Percentiles rank a stretch among this genome's conserved stretches.
Conservation (phyloP, 1,140 invertebrate genomes). For the Zeugodacus cucurbitae region DNA sequence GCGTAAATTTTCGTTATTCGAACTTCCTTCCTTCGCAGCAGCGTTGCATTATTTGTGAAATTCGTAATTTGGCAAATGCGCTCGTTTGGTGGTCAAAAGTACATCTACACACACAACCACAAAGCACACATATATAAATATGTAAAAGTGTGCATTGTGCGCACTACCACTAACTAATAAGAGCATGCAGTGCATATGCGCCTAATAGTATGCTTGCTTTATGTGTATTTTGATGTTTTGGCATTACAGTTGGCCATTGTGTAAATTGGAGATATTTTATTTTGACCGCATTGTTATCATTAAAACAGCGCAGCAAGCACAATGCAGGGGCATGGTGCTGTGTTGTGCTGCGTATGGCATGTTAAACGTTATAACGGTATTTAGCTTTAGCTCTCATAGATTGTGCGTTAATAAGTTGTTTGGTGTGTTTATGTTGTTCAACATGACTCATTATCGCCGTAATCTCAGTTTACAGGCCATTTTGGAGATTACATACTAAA, state of each 20-base stretch:
- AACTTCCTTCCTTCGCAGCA: background rate
- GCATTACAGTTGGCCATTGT: background rate
- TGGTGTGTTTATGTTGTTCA: background rate
- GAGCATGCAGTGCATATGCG: background rate
- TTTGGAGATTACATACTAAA: background rate
- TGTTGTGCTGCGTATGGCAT: background rate
- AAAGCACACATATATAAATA: no score
- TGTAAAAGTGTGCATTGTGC: background rate
- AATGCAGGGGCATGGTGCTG: background rate
- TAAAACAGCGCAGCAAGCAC: background rate
- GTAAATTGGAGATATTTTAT: background rate
- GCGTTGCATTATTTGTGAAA: background rate
- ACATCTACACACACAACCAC: no score
- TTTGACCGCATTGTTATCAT: conserved; percentile 33
- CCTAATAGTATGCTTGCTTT: conserved; percentile 15
- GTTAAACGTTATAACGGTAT: background rate
- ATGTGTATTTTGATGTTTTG: conserved; percentile 7
- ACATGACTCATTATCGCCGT: background rate
- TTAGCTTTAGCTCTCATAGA: background rate
- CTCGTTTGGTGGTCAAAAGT: background rate
- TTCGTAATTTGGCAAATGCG: background rate
- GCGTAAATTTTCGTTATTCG: background rate
- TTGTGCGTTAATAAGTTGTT: background rate
- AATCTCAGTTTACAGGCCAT: background rate
- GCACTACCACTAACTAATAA: background rate